A percentile compares a stretch with the other conserved stretches of the same genome.
Conservation (phyloP, 2,888 invertebrate species). For the Nymphalis c-album region DNA sequence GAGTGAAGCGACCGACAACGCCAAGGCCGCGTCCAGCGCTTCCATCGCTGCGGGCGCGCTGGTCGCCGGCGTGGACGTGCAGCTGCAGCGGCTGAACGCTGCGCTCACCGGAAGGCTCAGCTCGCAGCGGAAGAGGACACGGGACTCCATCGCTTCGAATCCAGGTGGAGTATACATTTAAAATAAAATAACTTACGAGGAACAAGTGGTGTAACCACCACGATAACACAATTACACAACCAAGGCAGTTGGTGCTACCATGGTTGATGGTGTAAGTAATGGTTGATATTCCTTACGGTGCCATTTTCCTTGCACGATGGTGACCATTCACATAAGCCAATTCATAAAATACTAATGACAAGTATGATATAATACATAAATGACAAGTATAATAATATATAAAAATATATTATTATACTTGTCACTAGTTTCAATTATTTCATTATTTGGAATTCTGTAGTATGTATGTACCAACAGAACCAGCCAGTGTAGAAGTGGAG, state of each 20-base stretch:
- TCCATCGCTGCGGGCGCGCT: constrained; percentile 50
- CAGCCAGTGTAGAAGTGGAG: constrained; percentile 51
- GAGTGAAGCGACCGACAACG: constrained; percentile 38
- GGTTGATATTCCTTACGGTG: not conserved
- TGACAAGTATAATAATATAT: too few species aligned
- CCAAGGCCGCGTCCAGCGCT: constrained; percentile 43
- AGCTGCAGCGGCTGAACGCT: constrained; percentile 74
- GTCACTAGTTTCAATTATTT: too few species aligned
- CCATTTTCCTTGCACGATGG: too few species aligned
- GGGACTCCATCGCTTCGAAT: constrained; percentile 51
- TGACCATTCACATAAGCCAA: too few species aligned
- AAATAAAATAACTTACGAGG: constrained; percentile 6
- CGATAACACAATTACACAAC: too few species aligned
- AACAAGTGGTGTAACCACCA: not conserved
- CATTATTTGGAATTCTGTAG: too few species aligned
- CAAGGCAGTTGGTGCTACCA: too few species aligned
- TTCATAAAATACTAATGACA: too few species aligned
- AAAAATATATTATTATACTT: too few species aligned
- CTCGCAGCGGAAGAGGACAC: constrained; percentile 54
- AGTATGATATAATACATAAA: too few species aligned
- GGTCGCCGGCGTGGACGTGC: constrained; percentile 64
- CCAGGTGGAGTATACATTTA: constrained; percentile 42
- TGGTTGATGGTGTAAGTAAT: not conserved
- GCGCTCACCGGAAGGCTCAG: constrained; percentile 67
- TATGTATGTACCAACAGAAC: not conserved